Percentiles rank a stretch among this genome's conserved stretches.
phyloP scores from a whole-genome alignment of 1,140 invertebrate genomes.

The Drosophila parvula region DNA sequence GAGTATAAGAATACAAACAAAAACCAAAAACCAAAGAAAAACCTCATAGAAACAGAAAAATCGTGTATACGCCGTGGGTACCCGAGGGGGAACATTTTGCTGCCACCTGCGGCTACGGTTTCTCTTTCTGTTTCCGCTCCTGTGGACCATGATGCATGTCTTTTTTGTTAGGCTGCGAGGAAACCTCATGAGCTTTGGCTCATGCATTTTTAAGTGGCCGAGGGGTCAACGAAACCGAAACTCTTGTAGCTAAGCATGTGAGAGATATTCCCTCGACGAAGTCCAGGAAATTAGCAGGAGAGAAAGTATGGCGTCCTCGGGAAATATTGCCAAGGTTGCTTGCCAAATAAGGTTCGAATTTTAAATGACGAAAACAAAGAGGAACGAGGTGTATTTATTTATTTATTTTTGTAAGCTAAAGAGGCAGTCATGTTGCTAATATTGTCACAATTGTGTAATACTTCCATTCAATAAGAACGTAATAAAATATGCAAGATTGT shows the following conservation, averaged over 20 bases:
- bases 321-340: too few relatives aligned
- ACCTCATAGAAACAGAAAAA: conserved; percentile 1
- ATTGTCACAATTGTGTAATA: too few relatives aligned
- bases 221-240: conserved; percentile 31
- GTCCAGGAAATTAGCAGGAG: not conserved
- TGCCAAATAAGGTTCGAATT: not conserved
- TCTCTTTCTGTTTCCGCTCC: conserved; percentile 12
- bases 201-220: conserved; percentile 71
- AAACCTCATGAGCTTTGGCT: conserved; percentile 50
- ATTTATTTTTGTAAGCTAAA: too few relatives aligned
- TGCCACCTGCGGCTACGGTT: conserved; percentile 34
- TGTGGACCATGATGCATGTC: conserved; percentile 60
- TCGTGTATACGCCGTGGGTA: conserved; percentile 20
- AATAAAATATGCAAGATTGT: too few relatives aligned
- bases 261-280: conserved; percentile 1
- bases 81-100: not conserved
- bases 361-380: too few relatives aligned
- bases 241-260: conserved; percentile 1
- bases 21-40: not conserved
- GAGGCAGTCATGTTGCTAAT: too few relatives aligned
- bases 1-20: conserved; percentile 23
- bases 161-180: conserved; percentile 56
- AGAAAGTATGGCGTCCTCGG: not conserved
- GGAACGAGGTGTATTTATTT: too few relatives aligned
- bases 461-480: too few relatives aligned